A percentile compares a stretch with the other conserved stretches of the same genome.
Evolutionary conservation across 2,888 invertebrate species (phyloP).

Genomic region (Cephus runcator): DNA sequence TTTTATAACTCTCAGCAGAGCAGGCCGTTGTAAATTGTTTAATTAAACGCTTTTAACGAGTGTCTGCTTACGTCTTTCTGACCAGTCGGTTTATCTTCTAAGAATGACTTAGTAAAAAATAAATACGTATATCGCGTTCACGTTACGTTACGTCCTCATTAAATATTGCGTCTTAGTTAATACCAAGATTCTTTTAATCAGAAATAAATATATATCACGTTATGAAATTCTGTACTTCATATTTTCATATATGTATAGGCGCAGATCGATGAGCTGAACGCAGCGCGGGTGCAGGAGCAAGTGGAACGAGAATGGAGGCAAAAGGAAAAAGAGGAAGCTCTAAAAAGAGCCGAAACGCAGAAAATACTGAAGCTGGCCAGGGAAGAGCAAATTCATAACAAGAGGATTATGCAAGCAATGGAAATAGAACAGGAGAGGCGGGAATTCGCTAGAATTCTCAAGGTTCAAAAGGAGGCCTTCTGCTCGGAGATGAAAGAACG

Average conservation of each 20-base stretch:
- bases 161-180: background rate
- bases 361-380: conserved; percentile 68
- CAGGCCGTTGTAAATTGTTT: background rate
- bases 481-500: conserved; percentile 67
- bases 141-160: background rate
- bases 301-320: conserved; percentile 78
- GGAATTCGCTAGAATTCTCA: conserved; percentile 71
- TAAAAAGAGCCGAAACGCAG: conserved; percentile 69
- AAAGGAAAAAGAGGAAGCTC: conserved; percentile 72
- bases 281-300: conserved; percentile 69
- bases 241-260: conserved; percentile 50
- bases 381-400: conserved; percentile 70
- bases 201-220: background rate
- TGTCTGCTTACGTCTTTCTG: too few relatives aligned
- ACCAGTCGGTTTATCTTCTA: too few relatives aligned
- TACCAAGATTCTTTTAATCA: background rate
- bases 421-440: conserved; percentile 75
- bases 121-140: background rate
- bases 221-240: background rate
- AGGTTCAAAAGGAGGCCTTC: conserved; percentile 69
- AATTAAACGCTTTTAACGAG: background rate
- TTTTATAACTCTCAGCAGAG: background rate
- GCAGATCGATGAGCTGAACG: conserved; percentile 68
- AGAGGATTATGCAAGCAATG: conserved; percentile 73
- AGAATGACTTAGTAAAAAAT: background rate